Base-by-base conservation (phyloP, 2,888 invertebrate genomes). In the Candidula unifasciata region DNA sequence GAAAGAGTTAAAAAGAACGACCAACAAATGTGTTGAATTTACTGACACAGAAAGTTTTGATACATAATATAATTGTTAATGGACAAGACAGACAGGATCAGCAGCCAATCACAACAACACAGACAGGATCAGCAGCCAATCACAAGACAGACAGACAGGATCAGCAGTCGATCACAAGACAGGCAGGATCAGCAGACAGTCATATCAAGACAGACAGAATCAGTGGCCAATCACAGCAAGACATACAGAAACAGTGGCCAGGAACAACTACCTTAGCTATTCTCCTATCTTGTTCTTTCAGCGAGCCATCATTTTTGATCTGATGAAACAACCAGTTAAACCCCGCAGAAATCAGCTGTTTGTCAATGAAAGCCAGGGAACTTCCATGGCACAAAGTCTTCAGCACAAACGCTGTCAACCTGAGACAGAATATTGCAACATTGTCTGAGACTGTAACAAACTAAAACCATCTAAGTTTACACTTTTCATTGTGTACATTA, bases 361-460 rank as follows among this genome's bases (percentile, higher is more conserved):
- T 78, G 73, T 88, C 86, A 21, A 88, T 54, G 80, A 79, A 86
- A 10, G 85, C 74, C 30, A 87, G 24, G 6, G 44, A 16, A 18
- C 78, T 54, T 0, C 87, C 85, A 24, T 84, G 68, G 54, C 88
- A 88, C 64, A 88, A 64, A 18, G 87, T 87, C 81, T 87, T 87
- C 76, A 87, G 30, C 3, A 83, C 88, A 33, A 86, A 68, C 0
- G 88, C 82, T 27, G 88, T 88, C 80, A 88, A 76, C 88, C 88
- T 88, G 64, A 21, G 52, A 18, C 6, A 69, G n/a, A n/a, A 37
- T 18, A 21, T 0, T 33, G 54, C 27, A 16, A n/a, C n/a, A n/a
- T n/a, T n/a, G n/a, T n/a, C n/a, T n/a, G n/a, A n/a, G n/a, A n/a
- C n/a, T n/a, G n/a, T n/a, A n/a, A n/a, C n/a, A n/a, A n/a, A n/a